A percentile compares a stretch with the other conserved stretches of the same genome.
These are phyloP conservation scores for Halesus radiatus DNA, from an alignment of 1,140 invertebrate species.

Conservation along the genomic window DNA sequence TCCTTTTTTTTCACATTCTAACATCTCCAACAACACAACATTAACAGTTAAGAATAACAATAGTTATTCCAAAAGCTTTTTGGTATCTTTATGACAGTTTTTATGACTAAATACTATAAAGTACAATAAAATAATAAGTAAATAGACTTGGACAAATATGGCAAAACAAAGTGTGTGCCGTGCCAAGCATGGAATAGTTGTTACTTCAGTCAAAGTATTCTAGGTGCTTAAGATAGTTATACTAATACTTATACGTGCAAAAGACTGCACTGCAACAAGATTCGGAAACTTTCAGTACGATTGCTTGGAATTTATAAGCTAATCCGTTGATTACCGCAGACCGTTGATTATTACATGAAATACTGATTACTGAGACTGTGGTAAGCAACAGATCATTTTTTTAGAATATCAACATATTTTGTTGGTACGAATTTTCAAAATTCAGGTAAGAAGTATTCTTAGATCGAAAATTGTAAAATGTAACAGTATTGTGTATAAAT, in stretches of 20 bases:
- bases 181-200: not conserved
- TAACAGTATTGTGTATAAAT: not conserved
- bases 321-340: too few relatives aligned
- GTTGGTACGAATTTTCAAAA: too few relatives aligned
- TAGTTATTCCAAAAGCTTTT: conserved; percentile 2
- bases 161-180: not conserved
- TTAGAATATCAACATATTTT: too few relatives aligned
- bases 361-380: too few relatives aligned
- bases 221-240: not conserved
- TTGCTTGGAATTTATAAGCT: too few relatives aligned
- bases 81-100: not conserved
- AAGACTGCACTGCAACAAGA: too few relatives aligned
- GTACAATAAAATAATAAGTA: not conserved
- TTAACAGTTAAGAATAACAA: conserved; percentile 8
- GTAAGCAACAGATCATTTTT: too few relatives aligned
- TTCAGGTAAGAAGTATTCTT: too few relatives aligned
- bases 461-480: not conserved
- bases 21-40: conserved; percentile 19
- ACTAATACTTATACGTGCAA: not conserved
- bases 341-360: too few relatives aligned
- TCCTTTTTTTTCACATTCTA: not conserved
- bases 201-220: not conserved
- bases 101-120: not conserved
- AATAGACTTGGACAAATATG: not conserved
- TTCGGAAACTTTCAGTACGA: too few relatives aligned